Evolutionary conservation across 2,797 vertebrate genomes (phyloP), one percentile per base, ranked within the genome.

Genomic region (Sciurus carolinensis): DNA sequence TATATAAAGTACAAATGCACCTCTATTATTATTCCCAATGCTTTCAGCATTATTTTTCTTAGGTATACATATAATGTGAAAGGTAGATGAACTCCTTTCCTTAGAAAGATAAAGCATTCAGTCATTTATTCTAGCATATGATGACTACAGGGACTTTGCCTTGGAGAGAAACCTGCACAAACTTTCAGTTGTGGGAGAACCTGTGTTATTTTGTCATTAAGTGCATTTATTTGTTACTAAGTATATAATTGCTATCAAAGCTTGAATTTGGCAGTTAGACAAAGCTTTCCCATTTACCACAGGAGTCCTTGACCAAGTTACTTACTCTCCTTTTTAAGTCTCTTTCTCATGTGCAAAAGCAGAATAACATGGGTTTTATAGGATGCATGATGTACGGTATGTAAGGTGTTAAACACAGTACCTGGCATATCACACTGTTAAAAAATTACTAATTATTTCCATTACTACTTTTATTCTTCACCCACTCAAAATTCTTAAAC

Each of bases 31-130:
- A 59, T 79, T 89, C 39, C 75, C 39, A 8, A 57, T 67, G 44
- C 71, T 87, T 76, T 24, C 44, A 81, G 18, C n/a, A 73, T 94
- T 91, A 42, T 83, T 92, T 80, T 84, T 84, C 50, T 86, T 89
- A 72, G 50, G 33, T 73, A 44, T 54, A 87, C 28, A 75, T n/a
- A 76, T 76, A 77, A 69, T 54, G 47, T 83, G 30, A 77, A 69
- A 71, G 3, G 13, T 69, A 66, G 79, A 59, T 75, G 73, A 77
- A 59, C 47, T 87, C 39, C 30, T 91, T 94, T 59, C 39, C 84
- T 91, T 89, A 81, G 83, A 86, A 96, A 90, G 36, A 54, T 76
- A 85, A 95, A 66, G n/a, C 14, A 72, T 72, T 76, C 50, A 39
- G 89, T 96, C 42, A 73, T 95, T 92, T 50, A 47, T 12, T 36